These are phyloP conservation scores for Anabas testudineus DNA, from an alignment of 2,797 vertebrate genomes.

Conservation along the genomic window DNA sequence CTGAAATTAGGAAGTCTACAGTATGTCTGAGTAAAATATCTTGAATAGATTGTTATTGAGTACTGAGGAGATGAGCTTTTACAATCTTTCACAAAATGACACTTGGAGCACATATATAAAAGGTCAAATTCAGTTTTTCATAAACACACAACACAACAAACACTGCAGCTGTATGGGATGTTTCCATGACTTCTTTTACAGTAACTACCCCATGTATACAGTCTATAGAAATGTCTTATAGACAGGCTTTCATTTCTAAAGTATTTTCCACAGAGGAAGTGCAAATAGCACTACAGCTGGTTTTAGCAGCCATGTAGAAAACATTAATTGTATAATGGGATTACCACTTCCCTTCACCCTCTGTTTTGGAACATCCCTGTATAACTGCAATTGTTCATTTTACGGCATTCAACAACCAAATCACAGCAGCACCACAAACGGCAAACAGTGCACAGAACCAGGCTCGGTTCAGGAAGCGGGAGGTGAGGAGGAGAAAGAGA, in stretches of 20 bases:
- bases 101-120: conserved; percentile 25
- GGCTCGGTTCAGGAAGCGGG: conserved; percentile 61
- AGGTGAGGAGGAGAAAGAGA: conserved; percentile 66
- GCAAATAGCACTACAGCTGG: conserved; percentile 3
- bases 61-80: not conserved
- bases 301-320: conserved; percentile 22
- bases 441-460: conserved; percentile 62
- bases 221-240: conserved; percentile 3
- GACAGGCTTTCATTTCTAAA: not conserved
- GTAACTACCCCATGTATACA: not conserved
- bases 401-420: conserved; percentile 51
- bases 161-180: conserved; percentile 48
- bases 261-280: not conserved
- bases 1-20: not conserved
- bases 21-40: not conserved
- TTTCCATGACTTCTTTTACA: conserved; percentile 53
- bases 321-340: not conserved
- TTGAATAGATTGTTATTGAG: not conserved
- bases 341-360: not conserved
- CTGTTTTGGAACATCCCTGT: conserved; percentile 60
- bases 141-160: conserved; percentile 35
- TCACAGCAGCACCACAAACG: conserved; percentile 66
- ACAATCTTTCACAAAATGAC: not conserved
- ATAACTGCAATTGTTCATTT: conserved; percentile 46
- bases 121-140: conserved; percentile 12